Conservation (phyloP, 2,888 invertebrate genomes). For the Dromius quadrimaculatus region DNA sequence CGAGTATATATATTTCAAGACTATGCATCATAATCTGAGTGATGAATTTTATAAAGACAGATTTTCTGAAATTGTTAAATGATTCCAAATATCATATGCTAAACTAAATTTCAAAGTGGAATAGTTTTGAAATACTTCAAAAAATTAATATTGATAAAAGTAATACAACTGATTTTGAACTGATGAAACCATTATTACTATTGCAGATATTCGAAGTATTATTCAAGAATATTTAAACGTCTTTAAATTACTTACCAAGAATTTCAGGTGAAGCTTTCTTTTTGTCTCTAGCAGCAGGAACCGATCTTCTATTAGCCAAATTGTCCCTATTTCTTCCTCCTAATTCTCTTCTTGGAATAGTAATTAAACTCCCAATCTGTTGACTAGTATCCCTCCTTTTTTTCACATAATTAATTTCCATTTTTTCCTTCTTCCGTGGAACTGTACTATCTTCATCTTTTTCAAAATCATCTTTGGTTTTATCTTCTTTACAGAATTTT, state of each 20-base stretch:
- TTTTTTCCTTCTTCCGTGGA: conserved; percentile 70
- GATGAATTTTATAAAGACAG: no score
- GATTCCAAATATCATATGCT: no score
- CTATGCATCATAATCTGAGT: no score
- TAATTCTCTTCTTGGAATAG: conserved; percentile 62
- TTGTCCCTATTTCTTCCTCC: conserved; percentile 60
- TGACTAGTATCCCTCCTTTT: conserved; percentile 64
- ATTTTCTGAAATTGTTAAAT: no score
- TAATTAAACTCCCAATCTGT: conserved; percentile 64
- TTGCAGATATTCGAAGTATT: no score
- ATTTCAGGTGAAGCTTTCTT: conserved; percentile 65
- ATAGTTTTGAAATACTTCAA: no score
- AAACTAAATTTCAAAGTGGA: no score
- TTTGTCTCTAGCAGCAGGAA: conserved; percentile 66
- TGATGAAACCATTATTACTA: no score
- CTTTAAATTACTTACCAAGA: conserved; percentile 66
- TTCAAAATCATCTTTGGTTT: conserved; percentile 63
- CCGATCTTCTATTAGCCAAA: conserved; percentile 62
- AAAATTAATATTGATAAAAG: no score
- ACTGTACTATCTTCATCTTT: conserved; percentile 66
- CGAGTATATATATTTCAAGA: no score
- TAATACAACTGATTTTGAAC: no score
- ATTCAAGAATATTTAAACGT: no score
- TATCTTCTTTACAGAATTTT: conserved; percentile 64
- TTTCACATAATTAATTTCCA: conserved; percentile 64